Percentiles rank a stretch among this genome's conserved stretches.
These are phyloP conservation scores for Puntigrus tetrazona DNA, from an alignment of 2,113 vertebrate species.

Conservation along the genomic window DNA sequence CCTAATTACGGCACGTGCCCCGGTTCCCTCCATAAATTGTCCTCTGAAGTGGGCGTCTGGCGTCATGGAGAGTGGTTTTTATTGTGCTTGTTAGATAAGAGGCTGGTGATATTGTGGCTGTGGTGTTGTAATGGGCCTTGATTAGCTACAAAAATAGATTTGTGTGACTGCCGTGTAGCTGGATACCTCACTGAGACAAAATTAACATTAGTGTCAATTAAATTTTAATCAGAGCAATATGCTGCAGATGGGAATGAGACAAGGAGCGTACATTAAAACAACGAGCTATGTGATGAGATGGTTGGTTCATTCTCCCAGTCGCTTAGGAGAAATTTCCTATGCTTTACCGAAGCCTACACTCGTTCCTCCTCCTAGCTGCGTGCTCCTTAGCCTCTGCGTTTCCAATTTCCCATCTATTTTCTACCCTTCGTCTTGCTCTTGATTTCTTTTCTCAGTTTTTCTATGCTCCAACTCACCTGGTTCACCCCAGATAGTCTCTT, in stretches of 20 bases:
- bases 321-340: neutral
- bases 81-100: constrained; percentile 46
- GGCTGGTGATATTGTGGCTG: constrained; percentile 33
- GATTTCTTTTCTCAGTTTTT: neutral
- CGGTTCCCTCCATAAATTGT: constrained; percentile 28
- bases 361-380: neutral
- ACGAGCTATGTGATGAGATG: constrained; percentile 36
- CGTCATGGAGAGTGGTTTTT: constrained; percentile 38
- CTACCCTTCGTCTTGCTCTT: neutral
- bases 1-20: constrained; percentile 34
- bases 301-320: constrained; percentile 13
- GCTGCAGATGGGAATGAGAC: constrained; percentile 41
- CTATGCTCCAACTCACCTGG: neutral
- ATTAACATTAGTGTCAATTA: constrained; percentile 54
- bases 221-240: constrained; percentile 46
- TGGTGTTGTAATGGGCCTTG: constrained; percentile 38
- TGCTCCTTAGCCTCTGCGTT: neutral
- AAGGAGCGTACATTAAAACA: constrained; percentile 31
- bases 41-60: constrained; percentile 29
- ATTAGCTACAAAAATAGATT: constrained; percentile 46
- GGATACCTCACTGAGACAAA: constrained; percentile 33
- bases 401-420: constrained; percentile 33
- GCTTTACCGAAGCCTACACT: neutral
- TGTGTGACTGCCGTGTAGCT: constrained; percentile 12
- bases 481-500: constrained; percentile 10